Percentiles rank a stretch among this genome's conserved stretches.
phyloP scores from a whole-genome alignment of 2,888 invertebrate genomes.

The Hyppa rectilinea region DNA sequence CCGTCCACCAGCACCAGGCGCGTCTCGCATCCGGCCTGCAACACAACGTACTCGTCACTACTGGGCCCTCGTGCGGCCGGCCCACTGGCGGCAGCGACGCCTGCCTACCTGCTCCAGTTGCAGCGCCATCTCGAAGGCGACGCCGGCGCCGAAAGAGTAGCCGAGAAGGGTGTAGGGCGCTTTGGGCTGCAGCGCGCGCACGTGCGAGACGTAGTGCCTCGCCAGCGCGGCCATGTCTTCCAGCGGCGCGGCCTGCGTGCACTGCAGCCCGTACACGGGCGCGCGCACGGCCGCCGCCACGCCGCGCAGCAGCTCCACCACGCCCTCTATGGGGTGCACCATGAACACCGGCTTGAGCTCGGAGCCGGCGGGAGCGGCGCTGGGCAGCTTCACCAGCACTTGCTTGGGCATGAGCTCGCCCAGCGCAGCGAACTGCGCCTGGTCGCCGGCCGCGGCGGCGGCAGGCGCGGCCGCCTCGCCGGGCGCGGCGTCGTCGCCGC shows the following conservation, averaged over 20 bases:
- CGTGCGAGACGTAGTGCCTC: conserved; percentile 92
- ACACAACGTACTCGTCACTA: conserved; percentile 84
- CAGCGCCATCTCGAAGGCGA: conserved; percentile 98
- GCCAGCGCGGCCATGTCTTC: conserved; percentile 94
- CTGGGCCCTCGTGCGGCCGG: conserved; percentile 90
- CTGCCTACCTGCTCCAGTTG: conserved; percentile 92
- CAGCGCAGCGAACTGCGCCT: conserved; percentile 67
- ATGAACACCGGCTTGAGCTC: conserved; percentile 91
- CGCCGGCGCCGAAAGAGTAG: conserved; percentile 98
- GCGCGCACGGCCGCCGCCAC: conserved; percentile 94
- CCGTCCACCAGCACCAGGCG: conserved; percentile 97
- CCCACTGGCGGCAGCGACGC: conserved; percentile 69
- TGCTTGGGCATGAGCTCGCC: conserved; percentile 94
- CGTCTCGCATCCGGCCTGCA: conserved; percentile 87
- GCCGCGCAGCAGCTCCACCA: conserved; percentile 92
- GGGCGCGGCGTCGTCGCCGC: conserved; percentile 70
- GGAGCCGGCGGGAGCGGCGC: conserved; percentile 83
- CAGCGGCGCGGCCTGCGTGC: conserved; percentile 94
- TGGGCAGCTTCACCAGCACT: conserved; percentile 92
- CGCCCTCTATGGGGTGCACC: conserved; percentile 97
- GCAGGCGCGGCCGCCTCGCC: conserved; percentile 52
- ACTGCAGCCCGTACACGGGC: conserved; percentile 97
- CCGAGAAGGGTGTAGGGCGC: conserved; percentile 97
- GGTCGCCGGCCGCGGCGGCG: conserved; percentile 78
- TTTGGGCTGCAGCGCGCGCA: conserved; percentile 93